A percentile compares a stretch with the other conserved stretches of the same genome.
Evolutionary conservation across 1,140 invertebrate genomes (phyloP).

Genomic region (Penaeus chinensis): DNA sequence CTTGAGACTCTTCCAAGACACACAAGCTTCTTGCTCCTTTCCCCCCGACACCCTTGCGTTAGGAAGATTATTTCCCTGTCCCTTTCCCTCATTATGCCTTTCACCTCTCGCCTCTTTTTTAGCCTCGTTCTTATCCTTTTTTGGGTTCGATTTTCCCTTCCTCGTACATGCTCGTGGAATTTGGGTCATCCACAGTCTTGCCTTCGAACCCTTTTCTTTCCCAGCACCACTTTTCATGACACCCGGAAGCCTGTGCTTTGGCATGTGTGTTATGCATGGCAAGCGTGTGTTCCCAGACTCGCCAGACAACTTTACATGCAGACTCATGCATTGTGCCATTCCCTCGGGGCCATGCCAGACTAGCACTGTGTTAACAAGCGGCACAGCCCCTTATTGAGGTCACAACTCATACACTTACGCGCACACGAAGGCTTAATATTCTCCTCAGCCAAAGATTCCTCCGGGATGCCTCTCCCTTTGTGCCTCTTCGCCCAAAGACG

Average conservation of each 20-base stretch:
- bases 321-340: no score
- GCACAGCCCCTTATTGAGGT: no score
- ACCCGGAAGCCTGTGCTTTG: no score
- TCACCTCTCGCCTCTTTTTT: not conserved
- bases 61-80: not conserved
- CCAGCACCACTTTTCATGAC: not conserved
- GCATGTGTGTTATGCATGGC: no score
- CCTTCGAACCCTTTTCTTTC: not conserved
- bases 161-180: not conserved
- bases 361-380: not conserved
- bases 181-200: not conserved
- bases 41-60: no score
- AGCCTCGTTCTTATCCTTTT: not conserved
- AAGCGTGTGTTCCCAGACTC: no score
- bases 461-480: not conserved
- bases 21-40: no score
- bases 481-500: not conserved
- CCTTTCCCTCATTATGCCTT: not conserved
- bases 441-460: no score
- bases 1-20: no score
- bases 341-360: no score
- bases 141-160: not conserved
- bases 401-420: conserved; percentile 25
- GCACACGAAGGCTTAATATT: not conserved
- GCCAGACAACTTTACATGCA: no score